Base-by-base conservation (phyloP, 2,888 invertebrate species). In the Psococerastis gibbosa region DNA sequence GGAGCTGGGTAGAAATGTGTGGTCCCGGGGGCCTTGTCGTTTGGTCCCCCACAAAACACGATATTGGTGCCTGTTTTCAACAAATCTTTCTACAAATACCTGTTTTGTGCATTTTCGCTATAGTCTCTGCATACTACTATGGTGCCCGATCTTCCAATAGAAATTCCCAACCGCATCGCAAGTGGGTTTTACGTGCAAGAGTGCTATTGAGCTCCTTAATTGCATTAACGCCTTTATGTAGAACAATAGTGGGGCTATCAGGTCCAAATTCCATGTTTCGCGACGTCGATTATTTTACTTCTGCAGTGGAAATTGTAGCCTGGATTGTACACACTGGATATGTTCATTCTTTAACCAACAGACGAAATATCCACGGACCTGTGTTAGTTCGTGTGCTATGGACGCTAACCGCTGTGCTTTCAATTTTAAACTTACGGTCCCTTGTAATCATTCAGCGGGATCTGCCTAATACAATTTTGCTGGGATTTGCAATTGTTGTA, bases 11-110 rank as follows among this genome's bases (percentile, higher is more conserved):
- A 48, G 71, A 75, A 47, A 69, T 84, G 55, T 85, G 85, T 57
- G 79, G 80, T 43, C 70, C 73, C n/a, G 69, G 69, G 20, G 79
- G 79, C 22, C 63, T 85, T 43, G 65, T 66, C 47, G 71, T 81
- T 18, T 80, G 84, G 71, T 70, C 78, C 54, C 66, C 70, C 8
- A 61, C 67, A 13, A 68, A 71, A 27, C 75, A 78, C 55, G 85
- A 88, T 63, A 69, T 91, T 53, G 76, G 83, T 45, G 65, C 76
- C 46, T 92, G 91, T 60, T 91, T 91, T 58, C 85, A 88, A 60
- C 75, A 82, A 60, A 61, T 88, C 42, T 77, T 74, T 55, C 66
- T 92, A n/a, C 75, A 82, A 59, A 70, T 83, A 52, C 87, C 89
- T 13, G 60, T 77, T 34, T 73, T 78, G 54, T 68, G 72, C 38